Evolutionary conservation across 2,888 invertebrate species (phyloP).

Genomic region (Drosophila basisetae): DNA sequence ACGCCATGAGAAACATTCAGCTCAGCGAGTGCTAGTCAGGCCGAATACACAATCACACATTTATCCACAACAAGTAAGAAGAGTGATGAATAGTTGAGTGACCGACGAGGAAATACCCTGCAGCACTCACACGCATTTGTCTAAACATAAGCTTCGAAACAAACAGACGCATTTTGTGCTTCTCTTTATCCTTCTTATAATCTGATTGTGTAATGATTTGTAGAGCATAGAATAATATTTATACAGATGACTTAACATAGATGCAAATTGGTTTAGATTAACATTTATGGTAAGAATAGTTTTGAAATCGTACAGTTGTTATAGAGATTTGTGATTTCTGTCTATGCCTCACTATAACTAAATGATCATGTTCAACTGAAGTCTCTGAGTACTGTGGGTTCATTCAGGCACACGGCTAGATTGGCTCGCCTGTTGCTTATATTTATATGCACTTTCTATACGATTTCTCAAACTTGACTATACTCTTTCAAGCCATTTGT

Average conservation of each 20-base stretch:
- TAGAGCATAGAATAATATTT: neutral
- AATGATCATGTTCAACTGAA: neutral
- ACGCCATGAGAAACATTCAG: slow-evolving; percentile 28
- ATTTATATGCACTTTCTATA: neutral
- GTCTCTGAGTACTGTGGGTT: neutral
- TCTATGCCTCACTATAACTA: neutral
- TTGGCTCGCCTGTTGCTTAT: neutral
- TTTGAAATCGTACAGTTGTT: neutral
- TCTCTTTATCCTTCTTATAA: neutral
- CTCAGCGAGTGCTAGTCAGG: slow-evolving; percentile 39
- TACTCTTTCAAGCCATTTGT: neutral
- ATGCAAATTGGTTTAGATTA: neutral
- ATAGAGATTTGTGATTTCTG: neutral
- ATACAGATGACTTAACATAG: neutral
- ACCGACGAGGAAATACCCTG: neutral
- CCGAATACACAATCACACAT: slow-evolving; percentile 23
- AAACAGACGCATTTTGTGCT: neutral
- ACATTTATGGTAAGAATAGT: neutral
- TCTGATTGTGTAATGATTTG: neutral
- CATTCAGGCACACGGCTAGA: neutral
- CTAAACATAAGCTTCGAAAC: neutral
- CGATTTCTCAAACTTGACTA: neutral
- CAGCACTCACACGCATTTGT: neutral
- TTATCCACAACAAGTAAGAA: neutral
- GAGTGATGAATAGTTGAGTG: neutral